Evolutionary conservation across 1,140 invertebrate species (phyloP).

Genomic region (Brachionus calyciflorus): DNA sequence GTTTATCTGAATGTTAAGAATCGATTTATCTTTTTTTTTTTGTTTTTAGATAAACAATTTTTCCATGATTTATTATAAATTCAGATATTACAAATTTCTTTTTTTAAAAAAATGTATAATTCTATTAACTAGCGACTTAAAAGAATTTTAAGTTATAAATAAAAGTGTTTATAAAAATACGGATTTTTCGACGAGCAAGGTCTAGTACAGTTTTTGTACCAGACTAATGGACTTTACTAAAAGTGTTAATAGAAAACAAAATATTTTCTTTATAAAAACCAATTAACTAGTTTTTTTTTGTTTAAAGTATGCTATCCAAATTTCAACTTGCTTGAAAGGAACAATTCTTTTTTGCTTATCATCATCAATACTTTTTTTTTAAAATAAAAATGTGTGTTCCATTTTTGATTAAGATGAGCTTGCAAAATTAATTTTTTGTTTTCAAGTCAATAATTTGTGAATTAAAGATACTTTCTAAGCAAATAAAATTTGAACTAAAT

Average conservation of each 20-base stretch:
- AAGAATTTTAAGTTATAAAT: no score
- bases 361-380: neutral
- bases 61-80: constrained; percentile 14
- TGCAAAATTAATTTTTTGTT: no score
- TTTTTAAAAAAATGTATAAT: neutral
- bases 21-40: constrained; percentile 15
- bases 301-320: neutral
- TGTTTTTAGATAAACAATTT: no score
- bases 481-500: no score
- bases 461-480: no score
- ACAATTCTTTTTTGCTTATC: neutral
- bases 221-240: no score
- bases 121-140: no score
- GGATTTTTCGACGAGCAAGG: no score
- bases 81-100: neutral
- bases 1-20: constrained; percentile 34
- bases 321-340: neutral
- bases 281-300: neutral
- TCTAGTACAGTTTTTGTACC: no score
- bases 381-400: neutral
- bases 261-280: constrained; percentile 11
- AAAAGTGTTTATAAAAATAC: no score
- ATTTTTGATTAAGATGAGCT: constrained; percentile 11
- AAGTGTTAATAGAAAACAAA: no score
- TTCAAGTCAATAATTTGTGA: no score